phyloP scores from a whole-genome alignment of 1,140 invertebrate genomes.

The Zeugodacus cucurbitae region DNA sequence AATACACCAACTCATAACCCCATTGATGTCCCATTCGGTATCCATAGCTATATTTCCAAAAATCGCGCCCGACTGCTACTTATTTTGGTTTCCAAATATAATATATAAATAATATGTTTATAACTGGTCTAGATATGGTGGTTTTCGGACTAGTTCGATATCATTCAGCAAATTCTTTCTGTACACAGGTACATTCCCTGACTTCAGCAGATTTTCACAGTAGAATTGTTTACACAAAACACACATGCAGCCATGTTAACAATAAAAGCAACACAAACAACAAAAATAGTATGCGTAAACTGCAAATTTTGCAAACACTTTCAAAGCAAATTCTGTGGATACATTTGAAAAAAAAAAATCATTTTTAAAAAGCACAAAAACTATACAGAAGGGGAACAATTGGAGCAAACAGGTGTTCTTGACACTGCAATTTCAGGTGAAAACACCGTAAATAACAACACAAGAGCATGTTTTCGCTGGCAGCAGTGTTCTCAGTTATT shows the following conservation, averaged over 20 bases:
- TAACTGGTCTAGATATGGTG: too few relatives aligned
- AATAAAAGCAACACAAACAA: neutral
- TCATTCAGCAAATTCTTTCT: neutral
- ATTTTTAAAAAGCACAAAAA: neutral
- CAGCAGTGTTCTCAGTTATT: neutral
- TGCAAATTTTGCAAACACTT: neutral
- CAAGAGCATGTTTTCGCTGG: neutral
- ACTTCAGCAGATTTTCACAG: neutral
- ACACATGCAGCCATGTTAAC: neutral
- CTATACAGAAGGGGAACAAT: neutral
- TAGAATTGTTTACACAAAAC: neutral
- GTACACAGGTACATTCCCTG: neutral
- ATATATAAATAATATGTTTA: neutral
- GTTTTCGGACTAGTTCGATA: neutral
- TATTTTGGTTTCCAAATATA: too few relatives aligned
- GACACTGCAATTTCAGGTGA: slow-evolving; percentile 27
- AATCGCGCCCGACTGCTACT: too few relatives aligned
- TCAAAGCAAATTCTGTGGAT: neutral
- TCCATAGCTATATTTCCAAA: too few relatives aligned
- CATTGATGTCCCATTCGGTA: too few relatives aligned
- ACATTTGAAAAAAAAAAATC: neutral
- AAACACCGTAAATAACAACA: slow-evolving; percentile 25
- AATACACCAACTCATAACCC: too few relatives aligned
- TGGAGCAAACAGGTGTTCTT: neutral
- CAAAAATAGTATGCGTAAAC: neutral